Base-by-base conservation (phyloP, 2,888 invertebrate genomes). In the Iphiclides podalirius region DNA sequence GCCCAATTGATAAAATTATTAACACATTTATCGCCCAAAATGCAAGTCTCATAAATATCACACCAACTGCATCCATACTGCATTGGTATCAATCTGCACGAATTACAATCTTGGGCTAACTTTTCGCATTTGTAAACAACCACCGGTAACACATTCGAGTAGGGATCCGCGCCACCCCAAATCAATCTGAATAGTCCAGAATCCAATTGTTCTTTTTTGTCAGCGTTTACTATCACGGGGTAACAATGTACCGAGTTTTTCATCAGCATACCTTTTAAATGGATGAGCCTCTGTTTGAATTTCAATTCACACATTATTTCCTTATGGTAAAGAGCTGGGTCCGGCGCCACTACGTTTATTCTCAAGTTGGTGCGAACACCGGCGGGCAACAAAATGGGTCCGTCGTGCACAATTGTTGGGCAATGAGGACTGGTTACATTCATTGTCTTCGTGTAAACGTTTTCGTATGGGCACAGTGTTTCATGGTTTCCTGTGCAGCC, bases 271-370 rank as follows among this genome's bases (percentile, higher is more conserved):
- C 64, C 73, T 53, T 61, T 67, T 4, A 72, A 55, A 53, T 68
- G 61, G 1, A 53, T 64, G 1, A 63, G 8, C 20, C 47, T 59
- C 8, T 64, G 42, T 45, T 56, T 54, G 1, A 70, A 26, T 17
- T 58, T 63, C 16, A 75, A 40, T 48, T 66, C 60, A 38, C 75
- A 74, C 20, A 67, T 51, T 1, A 74, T 62, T 14, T 72, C 67
- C 20, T 69, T 63, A 1, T 71, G 60, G 35, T 63, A 64, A 6
- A 72, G 48, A 1, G 52, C 52, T 4, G 72, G 69, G 52, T 77
- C 74, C 12, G 64, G 52, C 14, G 64, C 56, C 41, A 62, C 49
- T 1, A 76, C 14, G 44, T 66, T 67, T 0, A 75, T 61, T 52
- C 65, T 64, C 1, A 77, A 52, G 20, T 66, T 66, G 0, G 53